Evolutionary conservation across 2,113 vertebrate species (phyloP).

Genomic region (Mola mola): DNA sequence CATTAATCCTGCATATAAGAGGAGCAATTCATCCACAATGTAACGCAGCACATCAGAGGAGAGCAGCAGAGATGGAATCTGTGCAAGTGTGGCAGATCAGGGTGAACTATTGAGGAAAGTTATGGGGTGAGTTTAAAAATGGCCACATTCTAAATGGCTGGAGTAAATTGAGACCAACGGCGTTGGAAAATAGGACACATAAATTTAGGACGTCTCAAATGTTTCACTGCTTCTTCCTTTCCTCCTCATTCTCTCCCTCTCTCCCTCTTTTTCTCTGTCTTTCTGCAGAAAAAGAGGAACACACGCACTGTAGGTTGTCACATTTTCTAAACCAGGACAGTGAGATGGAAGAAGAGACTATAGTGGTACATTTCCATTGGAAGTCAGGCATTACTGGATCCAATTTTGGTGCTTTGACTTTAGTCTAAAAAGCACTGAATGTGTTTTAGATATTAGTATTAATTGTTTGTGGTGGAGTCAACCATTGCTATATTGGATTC

Average conservation of each 20-base stretch:
- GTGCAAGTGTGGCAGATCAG: constrained; percentile 11
- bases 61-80: neutral
- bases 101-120: constrained; percentile 49
- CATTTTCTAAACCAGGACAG: constrained; percentile 79
- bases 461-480: neutral
- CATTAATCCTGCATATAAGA: constrained; percentile 1
- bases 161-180: constrained; percentile 75
- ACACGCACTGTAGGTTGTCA: constrained; percentile 52
- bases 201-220: constrained; percentile 75
- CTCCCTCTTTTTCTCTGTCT: constrained; percentile 13
- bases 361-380: constrained; percentile 19
- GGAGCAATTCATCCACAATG: constrained; percentile 5
- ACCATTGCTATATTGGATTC: neutral
- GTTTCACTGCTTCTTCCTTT: constrained; percentile 38
- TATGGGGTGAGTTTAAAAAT: constrained; percentile 69
- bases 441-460: too few species aligned
- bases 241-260: constrained; percentile 9
- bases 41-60: constrained; percentile 19
- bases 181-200: constrained; percentile 80
- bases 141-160: constrained; percentile 70
- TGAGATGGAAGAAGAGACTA: constrained; percentile 33
- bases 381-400: neutral
- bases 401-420: too few species aligned
- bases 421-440: too few species aligned
- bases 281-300: constrained; percentile 52